A percentile compares a stretch with the other conserved stretches of the same genome.
Evolutionary conservation across 1,140 invertebrate genomes (phyloP).

Genomic region (Phymastichus coffea): DNA sequence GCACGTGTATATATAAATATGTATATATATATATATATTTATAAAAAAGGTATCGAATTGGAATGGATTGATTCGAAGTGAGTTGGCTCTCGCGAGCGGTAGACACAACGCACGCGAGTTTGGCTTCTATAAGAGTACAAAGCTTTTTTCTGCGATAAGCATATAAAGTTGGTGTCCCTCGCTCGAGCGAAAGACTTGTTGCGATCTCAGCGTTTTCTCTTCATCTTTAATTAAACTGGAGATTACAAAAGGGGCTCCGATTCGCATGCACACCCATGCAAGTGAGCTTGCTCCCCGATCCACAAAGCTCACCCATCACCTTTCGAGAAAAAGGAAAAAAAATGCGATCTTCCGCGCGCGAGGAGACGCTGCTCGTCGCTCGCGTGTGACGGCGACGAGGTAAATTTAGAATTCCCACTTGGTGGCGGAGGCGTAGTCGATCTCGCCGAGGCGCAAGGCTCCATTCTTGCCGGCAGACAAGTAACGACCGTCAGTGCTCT

Average conservation of each 20-base stretch:
- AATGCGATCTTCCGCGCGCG: not conserved
- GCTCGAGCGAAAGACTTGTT: not conserved
- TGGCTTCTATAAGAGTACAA: not conserved
- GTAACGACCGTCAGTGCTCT: constrained; percentile 75
- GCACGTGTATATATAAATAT: constrained; percentile 15
- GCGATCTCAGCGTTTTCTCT: not conserved
- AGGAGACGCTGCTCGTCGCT: too few relatives aligned
- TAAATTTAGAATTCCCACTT: constrained; percentile 88
- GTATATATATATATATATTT: constrained; percentile 7
- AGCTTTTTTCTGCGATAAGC: not conserved
- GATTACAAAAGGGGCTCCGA: too few relatives aligned
- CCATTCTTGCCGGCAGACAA: constrained; percentile 93
- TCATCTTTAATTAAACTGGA: not conserved
- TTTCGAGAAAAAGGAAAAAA: not conserved
- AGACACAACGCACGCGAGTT: not conserved
- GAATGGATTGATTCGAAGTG: constrained; percentile 28
- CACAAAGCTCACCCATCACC: not conserved
- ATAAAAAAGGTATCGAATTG: constrained; percentile 25
- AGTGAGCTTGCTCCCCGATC: too few relatives aligned
- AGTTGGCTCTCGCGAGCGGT: constrained; percentile 11
- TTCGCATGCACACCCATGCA: too few relatives aligned
- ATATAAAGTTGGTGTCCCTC: not conserved
- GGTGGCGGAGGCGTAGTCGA: constrained; percentile 77
- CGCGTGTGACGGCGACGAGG: not conserved
- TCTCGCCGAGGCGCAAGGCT: constrained; percentile 79